phyloP scores from a whole-genome alignment of 2,797 vertebrate species.

The Sebastes hubbsi region DNA sequence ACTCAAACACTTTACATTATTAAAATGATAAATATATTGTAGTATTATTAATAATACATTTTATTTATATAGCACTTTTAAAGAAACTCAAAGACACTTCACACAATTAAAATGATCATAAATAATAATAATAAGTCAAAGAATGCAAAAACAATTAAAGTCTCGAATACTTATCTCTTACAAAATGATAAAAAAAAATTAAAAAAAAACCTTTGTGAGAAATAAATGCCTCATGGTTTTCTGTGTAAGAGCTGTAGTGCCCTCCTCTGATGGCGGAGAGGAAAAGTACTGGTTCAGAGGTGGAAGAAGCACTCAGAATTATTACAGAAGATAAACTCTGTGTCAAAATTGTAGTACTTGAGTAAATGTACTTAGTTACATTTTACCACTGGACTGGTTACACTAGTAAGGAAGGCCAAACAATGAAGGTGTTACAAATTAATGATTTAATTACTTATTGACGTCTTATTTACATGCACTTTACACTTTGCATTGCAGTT shows the following conservation, averaged over 20 bases:
- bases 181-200: background rate
- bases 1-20: too few species aligned
- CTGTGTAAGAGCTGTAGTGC: background rate
- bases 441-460: constrained; percentile 48
- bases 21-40: too few species aligned
- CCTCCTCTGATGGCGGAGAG: constrained; percentile 39
- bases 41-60: too few species aligned
- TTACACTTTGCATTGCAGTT: constrained; percentile 28
- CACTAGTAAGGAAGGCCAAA: background rate
- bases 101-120: too few species aligned
- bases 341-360: too few species aligned
- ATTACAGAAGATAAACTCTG: too few species aligned
- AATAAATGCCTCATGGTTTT: background rate
- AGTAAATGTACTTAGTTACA: too few species aligned
- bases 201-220: background rate
- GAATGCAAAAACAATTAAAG: background rate
- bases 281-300: background rate
- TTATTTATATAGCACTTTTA: too few species aligned
- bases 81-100: too few species aligned
- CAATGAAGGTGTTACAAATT: constrained; percentile 38
- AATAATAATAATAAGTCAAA: background rate
- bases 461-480: constrained; percentile 34
- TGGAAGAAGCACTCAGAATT: too few species aligned
- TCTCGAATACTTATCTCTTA: fast-evolving
- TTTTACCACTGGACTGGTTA: background rate